These are phyloP conservation scores for Dissostichus mawsoni DNA, from an alignment of 2,113 vertebrate species.

Conservation along the genomic window DNA sequence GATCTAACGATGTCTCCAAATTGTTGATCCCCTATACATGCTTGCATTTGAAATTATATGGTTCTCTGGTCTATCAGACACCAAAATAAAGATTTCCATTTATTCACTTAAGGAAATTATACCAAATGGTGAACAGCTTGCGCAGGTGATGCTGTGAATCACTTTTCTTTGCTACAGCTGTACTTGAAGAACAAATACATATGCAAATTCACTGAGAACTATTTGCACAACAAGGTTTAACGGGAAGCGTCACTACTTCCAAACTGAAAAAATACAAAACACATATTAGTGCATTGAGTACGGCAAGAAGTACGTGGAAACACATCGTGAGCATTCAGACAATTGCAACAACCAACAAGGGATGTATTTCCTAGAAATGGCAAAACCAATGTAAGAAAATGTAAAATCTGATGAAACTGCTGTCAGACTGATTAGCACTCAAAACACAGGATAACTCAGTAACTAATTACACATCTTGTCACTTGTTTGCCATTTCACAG, in stretches of 20 bases:
- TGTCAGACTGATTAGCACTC: not conserved
- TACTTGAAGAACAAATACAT: conserved; percentile 3
- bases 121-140: not conserved
- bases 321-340: not conserved
- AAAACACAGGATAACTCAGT: no score
- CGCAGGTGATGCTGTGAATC: not conserved
- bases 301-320: conserved; percentile 1
- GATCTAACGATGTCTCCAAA: not conserved
- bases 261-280: not conserved
- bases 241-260: not conserved
- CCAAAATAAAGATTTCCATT: conserved; percentile 5
- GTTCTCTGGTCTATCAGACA: not conserved
- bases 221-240: not conserved
- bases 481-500: not conserved
- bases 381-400: not conserved
- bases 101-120: conserved; percentile 5
- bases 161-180: not conserved
- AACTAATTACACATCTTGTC: not conserved
- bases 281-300: conserved; percentile 14
- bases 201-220: not conserved
- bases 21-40: not conserved
- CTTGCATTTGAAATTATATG: not conserved
- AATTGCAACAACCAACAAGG: not conserved
- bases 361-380: not conserved
- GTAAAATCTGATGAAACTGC: conserved; percentile 21